Evolutionary conservation across 2,797 vertebrate genomes (phyloP).

Genomic region (Alfaro cultratus): DNA sequence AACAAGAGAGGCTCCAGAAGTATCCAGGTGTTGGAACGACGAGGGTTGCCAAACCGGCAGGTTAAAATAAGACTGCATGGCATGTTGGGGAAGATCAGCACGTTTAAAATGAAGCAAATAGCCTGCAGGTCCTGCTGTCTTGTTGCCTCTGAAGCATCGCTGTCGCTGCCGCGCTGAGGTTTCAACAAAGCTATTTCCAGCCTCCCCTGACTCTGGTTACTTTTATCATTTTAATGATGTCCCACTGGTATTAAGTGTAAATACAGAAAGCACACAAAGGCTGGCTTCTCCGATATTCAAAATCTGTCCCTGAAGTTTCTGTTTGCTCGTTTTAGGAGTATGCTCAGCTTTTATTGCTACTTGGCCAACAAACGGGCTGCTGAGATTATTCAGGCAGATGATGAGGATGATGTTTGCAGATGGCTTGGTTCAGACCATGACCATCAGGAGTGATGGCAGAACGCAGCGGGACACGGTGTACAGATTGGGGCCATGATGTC

Average conservation of each 20-base stretch:
- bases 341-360: not conserved
- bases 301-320: constrained; percentile 2
- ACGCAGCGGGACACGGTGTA: not conserved
- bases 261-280: constrained; percentile 42
- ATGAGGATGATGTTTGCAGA: not conserved
- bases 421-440: not conserved
- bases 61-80: constrained; percentile 10
- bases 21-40: not conserved
- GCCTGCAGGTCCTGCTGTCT: constrained; percentile 23
- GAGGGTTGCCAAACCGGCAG: constrained; percentile 20
- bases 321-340: constrained; percentile 1
- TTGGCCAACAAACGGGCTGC: not conserved
- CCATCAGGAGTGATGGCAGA: not conserved
- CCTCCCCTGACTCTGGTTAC: constrained; percentile 59
- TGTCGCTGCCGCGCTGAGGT: constrained; percentile 35
- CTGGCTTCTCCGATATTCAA: constrained; percentile 11
- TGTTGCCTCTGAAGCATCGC: constrained; percentile 37
- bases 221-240: constrained; percentile 75
- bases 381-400: constrained; percentile 11
- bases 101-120: constrained; percentile 37
- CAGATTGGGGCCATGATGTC: not conserved
- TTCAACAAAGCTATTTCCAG: constrained; percentile 65
- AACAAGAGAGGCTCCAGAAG: constrained; percentile 15
- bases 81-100: constrained; percentile 17
- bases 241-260: constrained; percentile 62